Conservation (phyloP, 1,140 invertebrate species). For the Bicyclus anynana region DNA sequence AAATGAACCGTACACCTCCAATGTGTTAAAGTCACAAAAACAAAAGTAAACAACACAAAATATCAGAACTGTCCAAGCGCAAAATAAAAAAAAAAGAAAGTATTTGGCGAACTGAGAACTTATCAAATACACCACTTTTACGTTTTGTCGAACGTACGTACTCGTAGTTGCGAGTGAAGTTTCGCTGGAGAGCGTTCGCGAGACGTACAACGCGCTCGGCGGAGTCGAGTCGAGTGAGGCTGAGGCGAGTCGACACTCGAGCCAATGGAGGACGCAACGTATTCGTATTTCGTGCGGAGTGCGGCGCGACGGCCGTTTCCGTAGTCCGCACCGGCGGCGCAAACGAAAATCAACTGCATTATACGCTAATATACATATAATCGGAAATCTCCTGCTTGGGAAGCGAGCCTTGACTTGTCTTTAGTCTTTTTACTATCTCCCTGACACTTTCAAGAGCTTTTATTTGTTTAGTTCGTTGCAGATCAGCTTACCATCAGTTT, state of each 20-base stretch:
- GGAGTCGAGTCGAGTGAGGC: slow-evolving; percentile 53
- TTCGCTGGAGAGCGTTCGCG: slow-evolving; percentile 43
- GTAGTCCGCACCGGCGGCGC: slow-evolving; percentile 39
- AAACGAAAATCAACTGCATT: slow-evolving; percentile 47
- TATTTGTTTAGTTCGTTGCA: no score
- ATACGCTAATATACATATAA: slow-evolving; percentile 49
- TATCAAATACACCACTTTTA: slow-evolving; percentile 53
- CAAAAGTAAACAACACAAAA: slow-evolving; percentile 64
- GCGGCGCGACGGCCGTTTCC: slow-evolving; percentile 29
- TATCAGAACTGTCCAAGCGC: slow-evolving; percentile 50
- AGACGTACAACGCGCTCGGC: slow-evolving; percentile 39
- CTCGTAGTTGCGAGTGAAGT: slow-evolving; percentile 66
- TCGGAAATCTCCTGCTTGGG: slow-evolving; percentile 37
- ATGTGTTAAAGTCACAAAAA: slow-evolving; percentile 61
- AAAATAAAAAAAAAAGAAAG: slow-evolving; percentile 54
- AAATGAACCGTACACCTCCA: slow-evolving; percentile 69
- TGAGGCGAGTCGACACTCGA: no score
- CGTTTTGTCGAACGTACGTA: slow-evolving; percentile 43
- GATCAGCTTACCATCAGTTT: no score
- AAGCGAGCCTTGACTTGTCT: slow-evolving; percentile 5
- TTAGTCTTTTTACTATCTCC: not conserved
- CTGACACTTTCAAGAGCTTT: no score
- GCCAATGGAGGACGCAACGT: slow-evolving; percentile 22
- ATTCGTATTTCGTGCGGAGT: slow-evolving; percentile 25
- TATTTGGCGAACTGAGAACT: slow-evolving; percentile 45